Evolutionary conservation across 2,888 invertebrate species (phyloP).

Genomic region (Mayetiola destructor): DNA sequence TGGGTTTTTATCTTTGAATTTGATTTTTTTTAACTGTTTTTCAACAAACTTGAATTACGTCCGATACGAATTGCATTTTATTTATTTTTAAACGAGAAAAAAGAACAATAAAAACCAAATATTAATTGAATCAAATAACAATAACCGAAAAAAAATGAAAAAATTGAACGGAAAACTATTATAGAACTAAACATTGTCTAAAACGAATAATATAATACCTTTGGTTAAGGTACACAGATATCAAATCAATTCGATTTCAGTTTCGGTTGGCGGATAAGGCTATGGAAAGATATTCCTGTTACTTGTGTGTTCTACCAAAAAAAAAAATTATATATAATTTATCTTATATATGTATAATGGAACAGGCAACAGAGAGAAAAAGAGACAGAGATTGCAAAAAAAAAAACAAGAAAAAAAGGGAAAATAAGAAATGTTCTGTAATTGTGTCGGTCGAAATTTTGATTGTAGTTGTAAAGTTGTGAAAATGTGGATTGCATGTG

Average conservation of each 20-base stretch:
- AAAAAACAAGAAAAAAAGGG: too few species aligned
- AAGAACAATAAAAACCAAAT: constrained; percentile 10
- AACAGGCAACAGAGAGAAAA: too few species aligned
- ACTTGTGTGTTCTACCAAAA: constrained; percentile 10
- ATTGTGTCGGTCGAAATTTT: too few species aligned
- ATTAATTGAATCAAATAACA: constrained; percentile 1
- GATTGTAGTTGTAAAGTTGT: too few species aligned
- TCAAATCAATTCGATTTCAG: constrained; percentile 14
- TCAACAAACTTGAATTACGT: too few species aligned
- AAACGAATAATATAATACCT: constrained; percentile 14
- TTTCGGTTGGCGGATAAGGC: constrained; percentile 10
- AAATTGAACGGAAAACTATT: too few species aligned
- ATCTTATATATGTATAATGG: too few species aligned
- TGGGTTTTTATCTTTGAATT: not conserved
- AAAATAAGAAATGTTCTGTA: too few species aligned
- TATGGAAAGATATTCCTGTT: constrained; percentile 8
- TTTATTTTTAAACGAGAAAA: constrained; percentile 5
- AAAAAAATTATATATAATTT: too few species aligned
- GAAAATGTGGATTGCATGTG: not conserved
- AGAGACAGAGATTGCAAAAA: too few species aligned
- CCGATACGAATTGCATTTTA: not conserved
- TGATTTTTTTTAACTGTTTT: not conserved
- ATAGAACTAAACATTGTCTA: constrained; percentile 14
- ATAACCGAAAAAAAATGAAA: not conserved
- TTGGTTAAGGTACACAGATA: constrained; percentile 13